A percentile compares a stretch with the other conserved stretches of the same genome.
Evolutionary conservation across 2,888 invertebrate species (phyloP).

Genomic region (Gandaritis pyraliata): DNA sequence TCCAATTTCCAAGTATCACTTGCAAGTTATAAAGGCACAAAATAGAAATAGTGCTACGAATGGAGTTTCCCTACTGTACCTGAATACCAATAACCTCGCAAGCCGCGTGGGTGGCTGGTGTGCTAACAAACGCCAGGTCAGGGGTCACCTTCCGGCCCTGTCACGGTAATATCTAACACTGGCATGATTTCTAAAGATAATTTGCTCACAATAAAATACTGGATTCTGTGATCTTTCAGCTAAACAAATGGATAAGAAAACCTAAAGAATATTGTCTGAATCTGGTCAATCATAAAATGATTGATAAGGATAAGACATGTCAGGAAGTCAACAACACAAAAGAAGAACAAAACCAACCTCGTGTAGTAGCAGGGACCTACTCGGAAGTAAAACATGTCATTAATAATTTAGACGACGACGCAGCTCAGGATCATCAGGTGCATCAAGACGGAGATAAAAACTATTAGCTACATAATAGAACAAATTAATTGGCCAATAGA

Average conservation of each 20-base stretch:
- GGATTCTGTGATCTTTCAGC: background rate
- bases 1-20: constrained; percentile 12
- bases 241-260: background rate
- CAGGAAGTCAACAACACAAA: background rate
- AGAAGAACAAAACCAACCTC: constrained; percentile 1
- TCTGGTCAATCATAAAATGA: background rate
- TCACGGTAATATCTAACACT: constrained; percentile 17
- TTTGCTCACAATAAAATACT: background rate
- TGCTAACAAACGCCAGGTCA: constrained; percentile 35
- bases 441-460: constrained; percentile 19
- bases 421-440: constrained; percentile 22
- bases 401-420: constrained; percentile 2
- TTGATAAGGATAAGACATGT: constrained; percentile 1
- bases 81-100: constrained; percentile 21
- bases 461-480: constrained; percentile 19
- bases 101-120: constrained; percentile 36
- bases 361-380: background rate
- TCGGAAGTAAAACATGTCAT: constrained; percentile 9
- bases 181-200: constrained; percentile 8
- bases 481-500: constrained; percentile 30
- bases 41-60: background rate
- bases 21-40: background rate
- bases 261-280: no score
- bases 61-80: background rate
- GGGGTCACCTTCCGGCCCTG: constrained; percentile 34